phyloP scores from a whole-genome alignment of 2,113 vertebrate genomes.

The Pitta sordida region DNA sequence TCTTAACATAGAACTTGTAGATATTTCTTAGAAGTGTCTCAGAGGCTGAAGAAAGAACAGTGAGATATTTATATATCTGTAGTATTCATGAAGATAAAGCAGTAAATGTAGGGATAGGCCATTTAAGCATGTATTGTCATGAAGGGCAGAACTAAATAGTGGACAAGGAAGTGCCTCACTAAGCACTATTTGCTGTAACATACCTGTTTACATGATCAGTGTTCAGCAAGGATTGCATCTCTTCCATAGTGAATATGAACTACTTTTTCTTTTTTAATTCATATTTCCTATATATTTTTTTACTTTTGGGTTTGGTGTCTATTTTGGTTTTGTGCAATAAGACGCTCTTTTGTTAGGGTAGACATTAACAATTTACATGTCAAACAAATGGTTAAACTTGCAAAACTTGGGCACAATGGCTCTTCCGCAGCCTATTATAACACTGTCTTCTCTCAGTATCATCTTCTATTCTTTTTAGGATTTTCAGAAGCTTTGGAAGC shows the following conservation, averaged over 20 bases:
- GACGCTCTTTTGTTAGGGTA: not conserved
- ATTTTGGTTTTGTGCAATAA: not conserved
- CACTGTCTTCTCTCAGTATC: not conserved
- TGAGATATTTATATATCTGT: not conserved
- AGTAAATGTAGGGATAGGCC: not conserved
- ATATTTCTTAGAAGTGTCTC: not conserved
- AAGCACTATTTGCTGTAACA: not conserved
- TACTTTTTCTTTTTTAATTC: not conserved
- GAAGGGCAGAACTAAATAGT: not conserved
- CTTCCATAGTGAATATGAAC: not conserved
- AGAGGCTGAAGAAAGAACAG: not conserved
- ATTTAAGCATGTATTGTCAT: not conserved
- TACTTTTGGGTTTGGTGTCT: not conserved
- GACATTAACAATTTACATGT: not conserved
- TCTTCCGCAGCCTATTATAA: not conserved
- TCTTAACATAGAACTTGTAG: not conserved
- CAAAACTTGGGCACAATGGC: not conserved
- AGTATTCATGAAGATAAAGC: not conserved
- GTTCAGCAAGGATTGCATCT: not conserved
- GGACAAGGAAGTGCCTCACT: not conserved
- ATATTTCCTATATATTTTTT: not conserved
- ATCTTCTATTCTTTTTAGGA: not conserved
- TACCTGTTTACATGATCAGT: not conserved
- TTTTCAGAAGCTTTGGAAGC: slow-evolving; percentile 14
- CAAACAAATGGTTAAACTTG: not conserved